These are phyloP conservation scores for Leuctra nigra DNA, from an alignment of 2,888 invertebrate genomes.

Conservation along the genomic window DNA sequence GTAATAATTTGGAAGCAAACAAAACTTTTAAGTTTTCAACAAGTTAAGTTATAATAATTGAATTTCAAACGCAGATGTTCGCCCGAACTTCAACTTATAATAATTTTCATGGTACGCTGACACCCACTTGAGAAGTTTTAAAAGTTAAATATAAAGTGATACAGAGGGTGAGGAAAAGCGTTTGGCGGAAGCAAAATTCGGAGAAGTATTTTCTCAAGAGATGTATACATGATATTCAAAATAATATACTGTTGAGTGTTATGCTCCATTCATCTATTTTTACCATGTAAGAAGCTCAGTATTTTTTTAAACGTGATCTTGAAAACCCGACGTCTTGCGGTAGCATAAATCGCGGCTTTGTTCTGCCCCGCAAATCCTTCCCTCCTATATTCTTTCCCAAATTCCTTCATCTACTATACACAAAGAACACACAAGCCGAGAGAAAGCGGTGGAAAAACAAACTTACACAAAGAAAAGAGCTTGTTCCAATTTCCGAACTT, in stretches of 20 bases:
- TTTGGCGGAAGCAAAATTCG: no score
- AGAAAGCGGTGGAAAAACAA: slow-evolving; percentile 12
- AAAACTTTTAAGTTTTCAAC: no score
- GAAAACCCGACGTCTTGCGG: not conserved
- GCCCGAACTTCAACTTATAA: not conserved
- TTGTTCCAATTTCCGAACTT: slow-evolving; percentile 4
- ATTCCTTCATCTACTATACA: slow-evolving; percentile 7
- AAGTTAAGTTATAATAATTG: no score
- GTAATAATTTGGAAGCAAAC: no score
- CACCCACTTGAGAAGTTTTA: not conserved
- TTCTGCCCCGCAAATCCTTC: slow-evolving; percentile 8
- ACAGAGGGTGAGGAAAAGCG: no score
- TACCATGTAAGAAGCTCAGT: no score
- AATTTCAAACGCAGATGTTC: not conserved
- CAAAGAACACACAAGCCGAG: slow-evolving; percentile 10
- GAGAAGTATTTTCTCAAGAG: no score
- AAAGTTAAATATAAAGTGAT: no score
- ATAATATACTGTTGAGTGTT: no score
- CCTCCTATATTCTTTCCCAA: slow-evolving; percentile 9
- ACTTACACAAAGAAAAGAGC: slow-evolving; percentile 10
- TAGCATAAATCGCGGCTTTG: slow-evolving; percentile 11
- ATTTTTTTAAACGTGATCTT: slow-evolving; percentile 4
- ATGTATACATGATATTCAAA: no score
- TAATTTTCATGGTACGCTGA: not conserved
- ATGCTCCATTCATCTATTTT: no score